Conservation (phyloP, 2,113 vertebrate species). For the Scomber japonicus region DNA sequence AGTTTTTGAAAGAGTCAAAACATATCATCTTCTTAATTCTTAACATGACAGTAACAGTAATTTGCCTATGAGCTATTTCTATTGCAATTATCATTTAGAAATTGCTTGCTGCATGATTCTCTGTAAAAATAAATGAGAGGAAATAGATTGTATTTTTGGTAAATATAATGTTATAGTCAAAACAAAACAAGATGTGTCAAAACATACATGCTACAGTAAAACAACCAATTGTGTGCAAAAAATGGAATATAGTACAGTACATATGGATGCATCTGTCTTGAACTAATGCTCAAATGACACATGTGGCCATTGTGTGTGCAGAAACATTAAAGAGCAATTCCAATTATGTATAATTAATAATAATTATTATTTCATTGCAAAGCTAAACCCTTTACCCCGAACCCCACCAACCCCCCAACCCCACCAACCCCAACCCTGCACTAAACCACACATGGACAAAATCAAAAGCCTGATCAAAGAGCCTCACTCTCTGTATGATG, state of each 20-base stretch:
- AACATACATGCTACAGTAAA: background rate
- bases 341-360: background rate
- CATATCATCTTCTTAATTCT: background rate
- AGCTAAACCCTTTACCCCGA: background rate
- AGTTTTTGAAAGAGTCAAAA: background rate
- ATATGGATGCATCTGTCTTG: background rate
- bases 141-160: background rate
- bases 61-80: background rate
- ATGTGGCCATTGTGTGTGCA: background rate
- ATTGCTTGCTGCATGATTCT: background rate
- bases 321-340: conserved; percentile 5
- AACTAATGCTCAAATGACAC: background rate
- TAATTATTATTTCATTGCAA: conserved; percentile 23
- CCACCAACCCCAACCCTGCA: background rate
- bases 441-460: conserved; percentile 19
- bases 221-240: background rate
- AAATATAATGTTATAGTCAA: background rate
- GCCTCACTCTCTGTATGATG: conserved; percentile 5
- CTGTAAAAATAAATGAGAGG: background rate
- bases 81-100: background rate
- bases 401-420: background rate
- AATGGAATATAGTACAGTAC: background rate
- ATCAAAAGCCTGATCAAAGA: conserved; percentile 39
- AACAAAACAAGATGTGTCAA: background rate
- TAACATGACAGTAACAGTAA: background rate